These are phyloP conservation scores for Ceramica pisi DNA, from an alignment of 2,888 invertebrate species.

Conservation along the genomic window DNA sequence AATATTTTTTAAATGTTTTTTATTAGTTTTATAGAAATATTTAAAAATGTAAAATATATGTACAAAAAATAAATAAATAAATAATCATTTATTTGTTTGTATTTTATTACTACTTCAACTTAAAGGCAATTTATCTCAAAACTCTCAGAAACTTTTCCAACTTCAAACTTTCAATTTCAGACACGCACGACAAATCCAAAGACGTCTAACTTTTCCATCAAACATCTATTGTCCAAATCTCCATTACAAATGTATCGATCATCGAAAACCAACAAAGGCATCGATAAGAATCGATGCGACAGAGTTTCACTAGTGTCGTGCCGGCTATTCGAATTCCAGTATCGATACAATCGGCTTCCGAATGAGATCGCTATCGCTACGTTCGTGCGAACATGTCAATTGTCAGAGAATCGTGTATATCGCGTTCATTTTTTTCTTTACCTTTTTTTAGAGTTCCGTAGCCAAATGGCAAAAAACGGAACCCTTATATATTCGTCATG, in stretches of 20 bases:
- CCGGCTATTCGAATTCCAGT: slow-evolving; percentile 65
- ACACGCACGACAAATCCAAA: slow-evolving; percentile 29
- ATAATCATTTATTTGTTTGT: no score
- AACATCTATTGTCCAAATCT: slow-evolving; percentile 45
- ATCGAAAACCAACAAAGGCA: slow-evolving; percentile 63
- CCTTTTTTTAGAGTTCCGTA: no score
- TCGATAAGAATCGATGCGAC: slow-evolving; percentile 65
- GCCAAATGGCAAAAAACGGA: no score
- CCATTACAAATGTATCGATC: slow-evolving; percentile 63
- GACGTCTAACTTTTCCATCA: slow-evolving; percentile 35
- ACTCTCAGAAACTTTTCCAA: background rate
- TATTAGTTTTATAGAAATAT: no score
- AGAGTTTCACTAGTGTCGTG: slow-evolving; percentile 67
- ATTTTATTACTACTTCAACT: background rate
- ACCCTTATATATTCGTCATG: no score
- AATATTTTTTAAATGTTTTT: no score
- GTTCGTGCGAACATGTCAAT: slow-evolving; percentile 75
- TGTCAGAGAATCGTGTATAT: slow-evolving; percentile 63
- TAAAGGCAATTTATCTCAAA: background rate
- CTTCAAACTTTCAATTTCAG: slow-evolving; percentile 28
- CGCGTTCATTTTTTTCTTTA: slow-evolving; percentile 13
- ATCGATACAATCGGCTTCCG: slow-evolving; percentile 75
- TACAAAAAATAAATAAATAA: no score
- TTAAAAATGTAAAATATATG: no score
- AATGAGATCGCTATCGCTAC: slow-evolving; percentile 72